These are phyloP conservation scores for Peucedramus taeniatus DNA, from an alignment of 2,113 vertebrate genomes.

Conservation along the genomic window DNA sequence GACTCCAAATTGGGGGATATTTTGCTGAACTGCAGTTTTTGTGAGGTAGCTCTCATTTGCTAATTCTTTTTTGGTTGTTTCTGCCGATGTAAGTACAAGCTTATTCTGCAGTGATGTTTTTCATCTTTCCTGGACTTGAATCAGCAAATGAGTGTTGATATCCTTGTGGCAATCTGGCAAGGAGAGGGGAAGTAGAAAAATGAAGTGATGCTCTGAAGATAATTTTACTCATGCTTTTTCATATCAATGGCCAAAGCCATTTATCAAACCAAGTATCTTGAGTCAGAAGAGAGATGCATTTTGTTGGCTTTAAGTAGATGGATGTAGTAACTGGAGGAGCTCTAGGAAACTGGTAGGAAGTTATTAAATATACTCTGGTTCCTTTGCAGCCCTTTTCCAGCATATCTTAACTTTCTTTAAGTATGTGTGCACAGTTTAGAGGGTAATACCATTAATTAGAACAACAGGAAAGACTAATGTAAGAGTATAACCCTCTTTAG, in stretches of 20 bases:
- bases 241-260: not conserved
- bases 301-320: not conserved
- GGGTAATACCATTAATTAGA: constrained; percentile 51
- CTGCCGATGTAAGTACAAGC: not conserved
- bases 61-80: not conserved
- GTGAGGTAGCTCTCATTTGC: not conserved
- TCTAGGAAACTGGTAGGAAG: not conserved
- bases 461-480: constrained; percentile 2
- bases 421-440: constrained; percentile 1
- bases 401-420: not conserved
- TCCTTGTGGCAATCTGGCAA: not conserved
- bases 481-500: not conserved
- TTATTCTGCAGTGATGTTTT: not conserved
- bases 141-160: not conserved
- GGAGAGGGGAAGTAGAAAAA: not conserved
- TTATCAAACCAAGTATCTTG: not conserved
- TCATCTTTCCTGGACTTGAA: not conserved
- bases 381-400: not conserved
- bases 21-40: constrained; percentile 7
- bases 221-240: not conserved
- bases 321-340: not conserved
- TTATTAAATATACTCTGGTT: not conserved
- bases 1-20: not conserved
- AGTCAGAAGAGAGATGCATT: not conserved
- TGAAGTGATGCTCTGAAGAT: not conserved